phyloP scores from a whole-genome alignment of 2,888 invertebrate genomes.

The Eumerus sabulonum region DNA sequence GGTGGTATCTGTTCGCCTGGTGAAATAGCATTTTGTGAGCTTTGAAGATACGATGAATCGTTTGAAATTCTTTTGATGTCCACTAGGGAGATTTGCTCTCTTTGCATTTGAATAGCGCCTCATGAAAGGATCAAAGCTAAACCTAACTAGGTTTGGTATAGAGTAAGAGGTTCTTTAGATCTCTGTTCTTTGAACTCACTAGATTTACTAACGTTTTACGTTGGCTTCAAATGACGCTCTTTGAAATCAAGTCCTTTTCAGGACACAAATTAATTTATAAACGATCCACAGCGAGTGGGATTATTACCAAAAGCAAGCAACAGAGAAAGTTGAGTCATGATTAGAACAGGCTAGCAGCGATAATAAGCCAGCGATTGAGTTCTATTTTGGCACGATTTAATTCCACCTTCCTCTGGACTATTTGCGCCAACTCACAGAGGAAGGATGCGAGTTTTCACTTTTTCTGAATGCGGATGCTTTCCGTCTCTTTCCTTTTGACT shows the following conservation, averaged over 20 bases:
- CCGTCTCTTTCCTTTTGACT: too few species aligned
- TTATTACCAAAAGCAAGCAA: slow-evolving; percentile 20
- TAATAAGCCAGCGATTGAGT: slow-evolving; percentile 11
- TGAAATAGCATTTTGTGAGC: slow-evolving; percentile 76
- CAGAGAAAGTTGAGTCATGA: slow-evolving; percentile 60
- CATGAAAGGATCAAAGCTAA: slow-evolving; percentile 53
- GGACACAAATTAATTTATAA: too few species aligned
- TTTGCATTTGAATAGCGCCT: slow-evolving; percentile 18
- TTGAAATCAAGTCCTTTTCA: slow-evolving; percentile 20
- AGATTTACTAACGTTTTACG: slow-evolving; percentile 48
- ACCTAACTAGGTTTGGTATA: not conserved
- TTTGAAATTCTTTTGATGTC: slow-evolving; percentile 76
- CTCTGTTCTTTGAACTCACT: not conserved
- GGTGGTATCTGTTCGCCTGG: slow-evolving; percentile 77
- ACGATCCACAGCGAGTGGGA: too few species aligned
- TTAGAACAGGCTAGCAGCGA: slow-evolving; percentile 43
- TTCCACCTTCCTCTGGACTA: too few species aligned
- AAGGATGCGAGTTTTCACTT: too few species aligned
- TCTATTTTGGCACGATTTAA: too few species aligned
- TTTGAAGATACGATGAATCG: slow-evolving; percentile 76
- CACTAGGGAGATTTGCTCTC: slow-evolving; percentile 35
- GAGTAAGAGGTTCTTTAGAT: not conserved
- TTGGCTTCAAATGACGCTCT: slow-evolving; percentile 8
- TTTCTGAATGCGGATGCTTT: too few species aligned
- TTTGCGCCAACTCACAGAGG: too few species aligned